Conservation (phyloP, 2,797 vertebrate genomes). For the Galagoides demidoff region DNA sequence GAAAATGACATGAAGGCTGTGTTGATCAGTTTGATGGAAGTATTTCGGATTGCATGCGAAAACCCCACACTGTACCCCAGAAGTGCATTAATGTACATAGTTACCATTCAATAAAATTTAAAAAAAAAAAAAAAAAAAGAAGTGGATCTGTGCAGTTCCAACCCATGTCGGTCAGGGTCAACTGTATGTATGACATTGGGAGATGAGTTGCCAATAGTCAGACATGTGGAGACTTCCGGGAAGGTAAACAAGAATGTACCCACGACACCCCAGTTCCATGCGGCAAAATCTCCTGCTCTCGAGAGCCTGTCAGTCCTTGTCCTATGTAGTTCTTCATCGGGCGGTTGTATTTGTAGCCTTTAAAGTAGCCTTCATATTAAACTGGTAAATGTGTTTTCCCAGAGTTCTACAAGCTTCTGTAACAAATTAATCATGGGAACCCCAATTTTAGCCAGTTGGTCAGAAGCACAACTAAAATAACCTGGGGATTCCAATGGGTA, state of each 20-base stretch:
- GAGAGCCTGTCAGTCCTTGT: no score
- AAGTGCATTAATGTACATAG: no score
- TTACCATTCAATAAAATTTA: no score
- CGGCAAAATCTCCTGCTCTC: neutral
- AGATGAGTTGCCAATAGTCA: neutral
- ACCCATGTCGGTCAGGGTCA: neutral
- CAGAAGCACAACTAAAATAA: neutral
- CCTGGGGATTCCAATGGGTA: neutral
- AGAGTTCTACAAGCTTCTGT: neutral
- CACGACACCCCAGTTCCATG: neutral
- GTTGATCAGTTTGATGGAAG: no score
- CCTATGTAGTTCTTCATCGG: neutral
- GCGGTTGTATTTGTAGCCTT: neutral
- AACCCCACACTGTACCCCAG: no score
- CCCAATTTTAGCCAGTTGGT: neutral
- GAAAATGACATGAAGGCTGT: no score
- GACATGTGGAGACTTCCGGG: neutral
- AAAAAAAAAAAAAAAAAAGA: no score
- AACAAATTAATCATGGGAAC: neutral
- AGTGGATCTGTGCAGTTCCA: neutral
- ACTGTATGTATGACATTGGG: neutral
- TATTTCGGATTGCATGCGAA: no score
- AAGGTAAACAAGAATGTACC: neutral
- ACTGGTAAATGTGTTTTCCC: neutral
- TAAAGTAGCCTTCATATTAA: neutral